Conservation (phyloP, 2,797 vertebrate genomes). For the Onychomys torridus region DNA sequence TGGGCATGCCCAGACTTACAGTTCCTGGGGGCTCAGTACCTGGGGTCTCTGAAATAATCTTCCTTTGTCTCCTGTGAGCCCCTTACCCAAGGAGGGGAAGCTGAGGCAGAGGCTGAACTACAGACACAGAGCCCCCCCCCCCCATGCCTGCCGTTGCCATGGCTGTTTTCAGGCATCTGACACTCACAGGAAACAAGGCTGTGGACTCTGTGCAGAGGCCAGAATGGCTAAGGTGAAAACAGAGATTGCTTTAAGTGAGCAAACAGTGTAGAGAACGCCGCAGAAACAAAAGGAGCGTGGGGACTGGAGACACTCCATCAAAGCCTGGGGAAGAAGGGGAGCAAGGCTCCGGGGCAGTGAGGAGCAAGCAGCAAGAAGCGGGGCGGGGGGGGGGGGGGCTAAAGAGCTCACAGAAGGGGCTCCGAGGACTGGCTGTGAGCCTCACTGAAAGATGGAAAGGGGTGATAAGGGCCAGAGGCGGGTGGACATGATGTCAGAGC, state of each 20-base stretch:
- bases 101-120: not conserved
- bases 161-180: conserved; percentile 67
- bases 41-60: not conserved
- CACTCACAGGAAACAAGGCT: not conserved
- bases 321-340: not conserved
- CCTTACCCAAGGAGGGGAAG: not conserved
- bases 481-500: not conserved
- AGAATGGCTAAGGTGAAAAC: conserved; percentile 8
- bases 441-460: not conserved
- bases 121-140: too few relatives aligned
- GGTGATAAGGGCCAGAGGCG: not conserved
- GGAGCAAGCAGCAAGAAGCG: too few relatives aligned
- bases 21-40: not conserved
- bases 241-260: conserved; percentile 15
- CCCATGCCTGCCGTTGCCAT: conserved; percentile 67
- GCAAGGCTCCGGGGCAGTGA: not conserved
- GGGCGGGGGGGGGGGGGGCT: not conserved
- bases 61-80: not conserved
- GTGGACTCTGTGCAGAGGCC: not conserved
- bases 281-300: conserved; percentile 17
- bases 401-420: not conserved
- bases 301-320: not conserved
- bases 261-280: not conserved
- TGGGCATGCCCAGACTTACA: not conserved
- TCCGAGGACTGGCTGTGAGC: not conserved